Evolutionary conservation across 2,888 invertebrate species (phyloP).

Genomic region (Cepaea hortensis): DNA sequence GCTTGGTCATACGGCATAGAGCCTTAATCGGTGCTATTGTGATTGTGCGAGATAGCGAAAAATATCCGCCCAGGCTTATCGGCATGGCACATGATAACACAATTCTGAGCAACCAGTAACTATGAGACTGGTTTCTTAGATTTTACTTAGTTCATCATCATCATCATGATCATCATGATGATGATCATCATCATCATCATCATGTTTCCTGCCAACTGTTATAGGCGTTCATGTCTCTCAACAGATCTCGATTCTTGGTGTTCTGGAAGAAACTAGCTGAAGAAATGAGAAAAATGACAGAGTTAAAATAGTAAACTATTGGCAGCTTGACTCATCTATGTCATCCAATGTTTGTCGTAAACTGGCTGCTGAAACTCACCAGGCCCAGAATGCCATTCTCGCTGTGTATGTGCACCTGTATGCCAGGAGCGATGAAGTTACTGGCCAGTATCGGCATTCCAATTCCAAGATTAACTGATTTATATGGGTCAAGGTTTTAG

Average conservation of each 20-base stretch:
- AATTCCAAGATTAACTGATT: conserved; percentile 82
- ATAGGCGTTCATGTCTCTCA: no score
- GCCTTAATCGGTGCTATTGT: no score
- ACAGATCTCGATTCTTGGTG: no score
- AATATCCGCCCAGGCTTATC: no score
- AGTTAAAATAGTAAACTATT: not conserved
- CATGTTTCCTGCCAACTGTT: no score
- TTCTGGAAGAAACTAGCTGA: not conserved
- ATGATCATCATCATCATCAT: not conserved
- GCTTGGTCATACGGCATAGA: no score
- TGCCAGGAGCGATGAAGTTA: conserved; percentile 90
- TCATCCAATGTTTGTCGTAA: not conserved
- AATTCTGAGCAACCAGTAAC: no score
- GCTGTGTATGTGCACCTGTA: conserved; percentile 93
- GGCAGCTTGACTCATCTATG: not conserved
- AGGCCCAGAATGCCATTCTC: conserved; percentile 98
- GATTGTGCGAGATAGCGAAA: no score
- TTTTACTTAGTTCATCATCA: no score
- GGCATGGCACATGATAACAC: no score
- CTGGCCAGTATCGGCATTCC: conserved; percentile 97
- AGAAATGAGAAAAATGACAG: not conserved
- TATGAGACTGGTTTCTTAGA: no score
- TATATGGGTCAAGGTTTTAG: conserved; percentile 11
- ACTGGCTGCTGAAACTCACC: conserved; percentile 67
- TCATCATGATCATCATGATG: not conserved